Evolutionary conservation across 2,113 vertebrate genomes (phyloP).

Genomic region (Pollimyrus isidori): DNA sequence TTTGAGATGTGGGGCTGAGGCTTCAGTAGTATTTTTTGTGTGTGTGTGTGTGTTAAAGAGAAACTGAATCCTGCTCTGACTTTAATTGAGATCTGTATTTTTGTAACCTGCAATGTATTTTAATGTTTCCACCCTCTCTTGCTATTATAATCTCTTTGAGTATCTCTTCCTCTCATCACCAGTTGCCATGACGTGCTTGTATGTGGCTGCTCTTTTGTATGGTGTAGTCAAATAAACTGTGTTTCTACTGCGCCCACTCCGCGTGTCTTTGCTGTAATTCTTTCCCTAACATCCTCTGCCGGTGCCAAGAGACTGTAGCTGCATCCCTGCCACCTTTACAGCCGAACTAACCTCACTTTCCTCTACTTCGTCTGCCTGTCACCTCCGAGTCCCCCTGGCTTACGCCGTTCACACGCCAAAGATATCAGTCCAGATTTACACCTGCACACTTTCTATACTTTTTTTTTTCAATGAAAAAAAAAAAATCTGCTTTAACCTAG

Average conservation of each 20-base stretch:
- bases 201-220: slow-evolving; percentile 75
- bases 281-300: slow-evolving; percentile 53
- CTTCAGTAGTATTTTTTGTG: slow-evolving; percentile 53
- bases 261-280: slow-evolving; percentile 68
- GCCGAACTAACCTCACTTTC: slow-evolving; percentile 15
- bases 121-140: slow-evolving; percentile 56
- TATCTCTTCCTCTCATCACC: slow-evolving; percentile 25
- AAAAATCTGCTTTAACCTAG: background rate
- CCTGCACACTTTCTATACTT: background rate
- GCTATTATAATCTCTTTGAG: slow-evolving; percentile 24
- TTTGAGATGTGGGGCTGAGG: slow-evolving; percentile 47
- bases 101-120: slow-evolving; percentile 64
- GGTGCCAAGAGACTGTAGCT: slow-evolving; percentile 26
- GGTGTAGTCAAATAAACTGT: slow-evolving; percentile 81
- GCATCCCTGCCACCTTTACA: slow-evolving; percentile 9
- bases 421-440: background rate
- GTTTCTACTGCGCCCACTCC: slow-evolving; percentile 69
- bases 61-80: slow-evolving; percentile 49
- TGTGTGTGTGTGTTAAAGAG: slow-evolving; percentile 45
- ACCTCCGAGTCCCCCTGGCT: background rate
- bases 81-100: slow-evolving; percentile 68
- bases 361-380: slow-evolving; percentile 15
- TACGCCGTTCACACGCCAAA: background rate
- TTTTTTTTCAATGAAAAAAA: background rate
- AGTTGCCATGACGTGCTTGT: slow-evolving; percentile 58